Evolutionary conservation across 2,797 vertebrate species (phyloP), one percentile per base, ranked within the genome.

Genomic region (Sebastes itinus): DNA sequence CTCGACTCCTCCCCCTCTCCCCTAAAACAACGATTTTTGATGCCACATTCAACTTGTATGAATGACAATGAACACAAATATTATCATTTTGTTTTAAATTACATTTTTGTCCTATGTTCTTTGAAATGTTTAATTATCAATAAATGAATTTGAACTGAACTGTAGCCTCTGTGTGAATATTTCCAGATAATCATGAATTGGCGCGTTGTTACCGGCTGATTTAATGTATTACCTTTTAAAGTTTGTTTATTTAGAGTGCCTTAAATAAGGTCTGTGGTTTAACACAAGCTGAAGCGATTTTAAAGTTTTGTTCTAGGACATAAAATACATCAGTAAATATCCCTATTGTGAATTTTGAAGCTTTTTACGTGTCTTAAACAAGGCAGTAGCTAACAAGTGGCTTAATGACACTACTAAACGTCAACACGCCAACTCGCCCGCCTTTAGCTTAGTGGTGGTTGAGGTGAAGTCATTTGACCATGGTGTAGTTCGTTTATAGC

Each of bases 41-140:
- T 89, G 93, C 93, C 92, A 91, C 92, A 86, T 92, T 91, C 86
- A 88, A 93, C 87, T 85, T 95, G 94, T 94, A 88, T 90, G 88
- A 92, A 93, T 90, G 89, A 94, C 88, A 68, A 77, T 91, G 78
- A 93, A 92, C 91, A 91, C 87, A 66, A 78, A 85, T 91, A 78
- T 89, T 81, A 91, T 87, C 65, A 85, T 90, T 92, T 94, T 94
- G 93, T 95, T 94, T 94, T 91, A 91, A 94, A 90, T 87, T 79
- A 87, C 89, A 82, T 94, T 95, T 91, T 91, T 94, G 93, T 94
- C 78, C 82, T 78, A 78, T 94, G 92, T 94, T 93, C 87, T 93
- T 93, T 92, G 77, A 92, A 89, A 89, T 92, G 93, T 91, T 94
- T 92, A 93, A 93, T 91, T 93, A 94, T 93, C 93, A 95, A 94